Evolutionary conservation across 1,140 invertebrate genomes (phyloP), one percentile per base, ranked within the genome.

Genomic region (Metaphire vulgaris): DNA sequence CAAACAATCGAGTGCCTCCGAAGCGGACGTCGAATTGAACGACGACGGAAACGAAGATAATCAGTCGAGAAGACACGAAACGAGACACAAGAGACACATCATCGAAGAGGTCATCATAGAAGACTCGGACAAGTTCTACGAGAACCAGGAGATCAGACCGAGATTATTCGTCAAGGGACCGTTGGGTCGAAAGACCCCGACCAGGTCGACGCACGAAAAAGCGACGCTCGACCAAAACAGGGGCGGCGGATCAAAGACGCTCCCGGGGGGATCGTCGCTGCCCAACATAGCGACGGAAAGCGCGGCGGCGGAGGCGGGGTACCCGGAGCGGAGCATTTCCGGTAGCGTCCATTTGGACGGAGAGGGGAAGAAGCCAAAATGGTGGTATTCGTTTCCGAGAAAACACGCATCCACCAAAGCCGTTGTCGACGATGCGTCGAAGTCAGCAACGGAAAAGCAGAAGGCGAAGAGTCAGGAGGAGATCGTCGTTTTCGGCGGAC

Each of bases 61-160:
- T 26, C 6, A 2, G 26, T 73, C 72, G 21, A 31, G 32, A 29
- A 31, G 72, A 16, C 72, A 73, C 41, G 72, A 73, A 30, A n/a
- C 30, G 21, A 73, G 56, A 73, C 72, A 73, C 15, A 73, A 73
- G 28, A 0, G 72, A 26, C 72, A 73, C 21, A 34, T 73, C 1
- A 34, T 73, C 0, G 72, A 73, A 26, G 72, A 73, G 41, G 33
- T 56, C 26, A 41, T 73, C 28, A 64, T 73, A 14, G 72, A 73
- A 30, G 72, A 73, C 28, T 56, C 33, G 14, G 72, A 73, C 15
- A 73, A 56, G 56, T 73, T 73, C 72, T 73, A 73, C 72, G 72
- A 73, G 33, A 73, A 73, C 6, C 41, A 56, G 41, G 41, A 56
- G 41, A 56, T 12, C 6, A 56, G 41, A 56, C 41, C 41, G 41